A percentile compares a stretch with the other conserved stretches of the same genome.
Evolutionary conservation across 2,113 vertebrate genomes (phyloP).

Genomic region (Odobenus rosmarus): DNA sequence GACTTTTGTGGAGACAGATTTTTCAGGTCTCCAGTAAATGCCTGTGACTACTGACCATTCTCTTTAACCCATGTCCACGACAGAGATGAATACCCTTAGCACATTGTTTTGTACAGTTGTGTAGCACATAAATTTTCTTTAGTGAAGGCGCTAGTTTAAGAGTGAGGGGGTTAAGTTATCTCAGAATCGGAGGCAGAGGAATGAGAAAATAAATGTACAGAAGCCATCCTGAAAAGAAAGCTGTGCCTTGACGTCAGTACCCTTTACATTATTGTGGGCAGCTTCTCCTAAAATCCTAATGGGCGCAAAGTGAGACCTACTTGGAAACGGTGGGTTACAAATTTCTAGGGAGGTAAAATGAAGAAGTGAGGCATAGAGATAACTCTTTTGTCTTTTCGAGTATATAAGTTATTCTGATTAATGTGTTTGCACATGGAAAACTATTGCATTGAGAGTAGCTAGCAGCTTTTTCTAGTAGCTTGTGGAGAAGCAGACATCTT

Average conservation of each 20-base stretch:
- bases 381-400: neutral
- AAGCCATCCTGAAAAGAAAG: neutral
- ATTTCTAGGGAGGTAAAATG: neutral
- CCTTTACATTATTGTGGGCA: neutral
- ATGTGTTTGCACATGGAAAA: slow-evolving; percentile 38
- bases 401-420: slow-evolving; percentile 15
- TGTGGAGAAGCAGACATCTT: slow-evolving; percentile 66
- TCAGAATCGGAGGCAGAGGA: neutral
- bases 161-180: neutral
- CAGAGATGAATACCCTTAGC: neutral
- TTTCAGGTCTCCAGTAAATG: neutral
- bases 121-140: neutral
- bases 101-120: neutral
- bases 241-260: neutral
- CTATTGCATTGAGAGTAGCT: neutral
- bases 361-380: neutral
- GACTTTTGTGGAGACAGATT: neutral
- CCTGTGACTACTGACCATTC: neutral
- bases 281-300: neutral
- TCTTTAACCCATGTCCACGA: neutral
- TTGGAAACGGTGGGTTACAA: neutral
- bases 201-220: neutral
- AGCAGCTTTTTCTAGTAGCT: slow-evolving; percentile 68
- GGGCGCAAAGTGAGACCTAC: neutral
- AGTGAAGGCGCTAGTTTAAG: neutral